Evolutionary conservation across 92 coral and sea anemone species (phyloP), one percentile per base, ranked within the genome.

Genomic region (Zoanthus sociatus): DNA sequence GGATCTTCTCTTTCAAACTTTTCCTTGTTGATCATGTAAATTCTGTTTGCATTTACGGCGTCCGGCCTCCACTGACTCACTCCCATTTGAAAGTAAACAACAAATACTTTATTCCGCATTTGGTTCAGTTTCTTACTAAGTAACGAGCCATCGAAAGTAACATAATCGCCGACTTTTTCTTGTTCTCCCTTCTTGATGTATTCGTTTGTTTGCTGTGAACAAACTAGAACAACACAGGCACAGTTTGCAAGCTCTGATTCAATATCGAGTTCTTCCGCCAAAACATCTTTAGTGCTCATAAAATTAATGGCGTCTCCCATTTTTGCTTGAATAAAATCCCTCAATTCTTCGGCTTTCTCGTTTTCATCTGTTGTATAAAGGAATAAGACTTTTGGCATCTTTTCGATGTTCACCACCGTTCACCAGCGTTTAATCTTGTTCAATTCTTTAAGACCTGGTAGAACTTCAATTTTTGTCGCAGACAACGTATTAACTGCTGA

Each of bases 281-380:
- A 42, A n/a, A 81, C 26, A 18, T 81, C 85, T 32, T 46, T 45
- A 16, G 70, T 2, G 46, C 47, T 81, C 60, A 81, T 47, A 81
- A 81, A 81, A 46, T 81, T 81, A 18, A 63, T 21, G 58, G 85
- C 85, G 76, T 31, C 20, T 30, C 85, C 85, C 85, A 81, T 81
- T 81, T 81, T 81, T 26, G 75, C 85, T 63, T 81, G 85, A 20
- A 81, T 63, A 81, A 45, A 81, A 64, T 64, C 75, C 63, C 11
- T 81, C 8, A 81, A 26, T 12, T 81, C 61, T 66, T 81, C 85
- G 14, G 85, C 85, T 63, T 64, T 66, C 66, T 81, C 63, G 47
- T 16, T 81, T 66, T 81, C 85, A 46, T 81, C 76, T 26, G 53
- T 81, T 1, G 73, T 64, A 58, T 81, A 81, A 64, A 81, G 85